phyloP scores from a whole-genome alignment of 2,113 vertebrate genomes.

The Arenaria interpres region DNA sequence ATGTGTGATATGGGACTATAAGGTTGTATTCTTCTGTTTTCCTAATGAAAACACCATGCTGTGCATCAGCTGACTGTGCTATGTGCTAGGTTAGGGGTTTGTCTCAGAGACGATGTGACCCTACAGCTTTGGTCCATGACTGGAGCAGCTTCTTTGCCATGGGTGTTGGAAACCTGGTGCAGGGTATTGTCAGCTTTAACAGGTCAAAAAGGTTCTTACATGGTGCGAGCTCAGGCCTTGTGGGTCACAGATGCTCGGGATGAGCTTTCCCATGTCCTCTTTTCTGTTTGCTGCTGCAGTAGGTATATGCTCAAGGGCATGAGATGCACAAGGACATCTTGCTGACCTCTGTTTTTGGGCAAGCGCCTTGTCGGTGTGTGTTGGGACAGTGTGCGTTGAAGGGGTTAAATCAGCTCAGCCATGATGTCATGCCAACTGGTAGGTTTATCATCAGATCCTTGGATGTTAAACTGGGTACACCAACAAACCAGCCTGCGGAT shows the following conservation, averaged over 20 bases:
- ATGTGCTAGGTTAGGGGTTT: neutral
- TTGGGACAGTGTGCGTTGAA: rapidly evolving
- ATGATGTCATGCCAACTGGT: neutral
- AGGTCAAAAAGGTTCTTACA: neutral
- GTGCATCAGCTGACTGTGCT: neutral
- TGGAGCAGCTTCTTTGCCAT: neutral
- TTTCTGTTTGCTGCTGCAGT: neutral
- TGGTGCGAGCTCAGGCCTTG: neutral
- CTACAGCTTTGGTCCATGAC: neutral
- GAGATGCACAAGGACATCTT: neutral
- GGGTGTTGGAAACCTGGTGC: neutral
- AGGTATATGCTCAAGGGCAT: neutral
- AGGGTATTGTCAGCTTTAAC: neutral
- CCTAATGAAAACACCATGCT: neutral
- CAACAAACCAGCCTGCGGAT: neutral
- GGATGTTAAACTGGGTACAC: neutral
- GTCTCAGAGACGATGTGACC: neutral
- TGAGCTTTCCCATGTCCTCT: neutral
- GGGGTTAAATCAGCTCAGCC: neutral
- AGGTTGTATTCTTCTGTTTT: neutral
- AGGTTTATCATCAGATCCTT: neutral
- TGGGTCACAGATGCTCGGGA: neutral
- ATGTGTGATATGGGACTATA: neutral
- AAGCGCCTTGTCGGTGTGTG: neutral
- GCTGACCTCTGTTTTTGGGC: neutral